Base-by-base conservation (phyloP, 1,140 invertebrate genomes). In the Atta texana region DNA sequence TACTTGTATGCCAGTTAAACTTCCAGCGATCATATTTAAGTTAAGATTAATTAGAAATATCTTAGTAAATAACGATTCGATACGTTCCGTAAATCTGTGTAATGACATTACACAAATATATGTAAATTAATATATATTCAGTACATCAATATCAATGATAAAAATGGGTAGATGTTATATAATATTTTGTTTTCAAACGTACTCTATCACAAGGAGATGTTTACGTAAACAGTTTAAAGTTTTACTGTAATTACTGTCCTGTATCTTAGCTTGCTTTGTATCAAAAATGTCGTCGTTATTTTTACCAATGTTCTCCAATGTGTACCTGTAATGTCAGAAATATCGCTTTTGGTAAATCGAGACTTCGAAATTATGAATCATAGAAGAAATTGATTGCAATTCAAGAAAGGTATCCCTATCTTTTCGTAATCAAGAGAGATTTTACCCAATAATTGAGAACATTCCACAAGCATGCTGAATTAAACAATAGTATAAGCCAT, bases 391-490 rank as follows among this genome's bases (percentile, higher is more conserved):
- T 21, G 1, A 21, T 10, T 10, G 14, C 21, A 69, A 44, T 63
- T 63, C 2, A n/a, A 39, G 31, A 7, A 64, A 14, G 2, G 18
- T n/a, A 44, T 44, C 8, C 8, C 39, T 44, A 66, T 66, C 34
- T 44, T 44, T 44, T 44, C 8, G 3, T 44, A 10, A 44, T 10
- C 6, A 21, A 57, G 2, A 5, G n/a, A 21, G 3, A 68, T 68
- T 16, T 81, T 69, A 81, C 77, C 63, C 77, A 2, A 81, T 55
- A 81, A 69, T 55, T 3, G 77, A 34, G 5, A 80, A 80, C 63
- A 80, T 80, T 68, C 77, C 63, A 12, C 63, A 80, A 7, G 61
- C 76, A 34, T 66, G 63, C 14, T 80, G 77, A 14, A 80, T 68
- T 6, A 55, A 12, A 34, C n/a, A 31, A 39, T 53, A 80, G 14